These are phyloP conservation scores for Limenitis arthemis DNA, from an alignment of 2,888 invertebrate species.

Conservation along the genomic window DNA sequence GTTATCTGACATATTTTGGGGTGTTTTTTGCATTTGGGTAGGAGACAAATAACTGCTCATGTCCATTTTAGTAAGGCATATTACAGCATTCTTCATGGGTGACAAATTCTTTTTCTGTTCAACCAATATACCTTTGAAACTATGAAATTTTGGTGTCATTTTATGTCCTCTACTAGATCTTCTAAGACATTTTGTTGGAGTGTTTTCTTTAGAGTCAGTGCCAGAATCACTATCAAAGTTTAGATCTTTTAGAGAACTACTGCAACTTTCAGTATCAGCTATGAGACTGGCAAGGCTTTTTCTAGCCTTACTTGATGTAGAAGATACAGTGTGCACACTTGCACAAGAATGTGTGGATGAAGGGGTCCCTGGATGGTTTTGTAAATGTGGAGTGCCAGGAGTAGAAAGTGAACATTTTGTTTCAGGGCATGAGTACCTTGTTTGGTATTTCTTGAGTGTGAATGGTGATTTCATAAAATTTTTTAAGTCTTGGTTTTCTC, in stretches of 20 bases:
- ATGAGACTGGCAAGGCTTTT: conserved; percentile 61
- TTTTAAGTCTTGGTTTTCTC: conserved; percentile 52
- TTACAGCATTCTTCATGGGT: conserved; percentile 43
- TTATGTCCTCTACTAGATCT: conserved; percentile 42
- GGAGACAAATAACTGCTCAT: conserved; percentile 48
- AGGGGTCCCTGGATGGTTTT: conserved; percentile 56
- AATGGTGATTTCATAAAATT: conserved; percentile 65
- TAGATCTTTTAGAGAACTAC: conserved; percentile 64
- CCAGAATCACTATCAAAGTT: conserved; percentile 64
- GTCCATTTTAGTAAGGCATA: conserved; percentile 55
- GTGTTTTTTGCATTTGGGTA: conserved; percentile 57
- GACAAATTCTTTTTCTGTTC: conserved; percentile 55
- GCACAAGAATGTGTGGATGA: conserved; percentile 60
- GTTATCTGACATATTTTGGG: conserved; percentile 47
- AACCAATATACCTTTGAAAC: conserved; percentile 54
- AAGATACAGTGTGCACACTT: conserved; percentile 55
- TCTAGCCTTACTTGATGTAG: conserved; percentile 58
- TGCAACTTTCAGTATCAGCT: conserved; percentile 66
- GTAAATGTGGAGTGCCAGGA: conserved; percentile 56
- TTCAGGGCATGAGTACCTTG: conserved; percentile 45
- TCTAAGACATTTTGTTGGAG: conserved; percentile 46
- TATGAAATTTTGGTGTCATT: conserved; percentile 49
- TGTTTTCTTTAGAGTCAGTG: conserved; percentile 63
- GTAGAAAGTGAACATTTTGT: conserved; percentile 50
- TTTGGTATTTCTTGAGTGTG: conserved; percentile 61